phyloP scores from a whole-genome alignment of 2,888 invertebrate species.

The Caenorhabditis sp. region DNA sequence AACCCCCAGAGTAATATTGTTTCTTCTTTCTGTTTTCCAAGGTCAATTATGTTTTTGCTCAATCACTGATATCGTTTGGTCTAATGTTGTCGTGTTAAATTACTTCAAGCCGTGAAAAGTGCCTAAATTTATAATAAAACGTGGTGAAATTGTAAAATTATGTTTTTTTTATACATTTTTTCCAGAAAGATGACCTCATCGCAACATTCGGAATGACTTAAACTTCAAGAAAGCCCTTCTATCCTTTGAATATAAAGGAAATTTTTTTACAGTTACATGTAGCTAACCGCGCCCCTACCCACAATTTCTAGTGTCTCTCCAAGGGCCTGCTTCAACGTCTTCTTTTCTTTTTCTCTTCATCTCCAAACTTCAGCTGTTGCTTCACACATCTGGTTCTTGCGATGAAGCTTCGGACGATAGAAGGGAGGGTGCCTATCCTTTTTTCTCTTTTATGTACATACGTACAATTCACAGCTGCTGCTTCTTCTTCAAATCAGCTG shows the following conservation, averaged over 20 bases:
- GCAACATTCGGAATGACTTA: constrained; percentile 8
- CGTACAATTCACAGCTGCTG: constrained; percentile 54
- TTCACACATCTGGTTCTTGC: constrained; percentile 60
- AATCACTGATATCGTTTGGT: neutral
- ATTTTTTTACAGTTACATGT: constrained; percentile 55
- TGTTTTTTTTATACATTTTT: too few relatives aligned
- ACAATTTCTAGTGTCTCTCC: constrained; percentile 2
- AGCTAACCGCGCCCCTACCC: constrained; percentile 47
- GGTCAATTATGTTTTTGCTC: too few relatives aligned
- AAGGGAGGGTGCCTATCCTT: constrained; percentile 23
- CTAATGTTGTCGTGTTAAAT: too few relatives aligned
- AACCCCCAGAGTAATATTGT: constrained; percentile 23
- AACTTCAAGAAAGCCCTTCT: constrained; percentile 12
- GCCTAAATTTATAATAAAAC: too few relatives aligned
- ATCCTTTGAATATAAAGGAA: neutral
- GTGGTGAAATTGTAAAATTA: too few relatives aligned
- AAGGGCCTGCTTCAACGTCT: constrained; percentile 9
- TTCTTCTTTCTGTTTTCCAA: neutral
- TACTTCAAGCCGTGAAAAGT: too few relatives aligned
- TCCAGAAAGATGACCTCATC: neutral
- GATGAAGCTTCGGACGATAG: constrained; percentile 30
- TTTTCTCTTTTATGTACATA: constrained; percentile 47
- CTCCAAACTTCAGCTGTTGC: constrained; percentile 15
- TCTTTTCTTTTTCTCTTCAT: constrained; percentile 36
- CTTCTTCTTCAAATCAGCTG: constrained; percentile 53